Evolutionary conservation across 2,888 invertebrate species (phyloP).

Genomic region (Geophilus truncorum): DNA sequence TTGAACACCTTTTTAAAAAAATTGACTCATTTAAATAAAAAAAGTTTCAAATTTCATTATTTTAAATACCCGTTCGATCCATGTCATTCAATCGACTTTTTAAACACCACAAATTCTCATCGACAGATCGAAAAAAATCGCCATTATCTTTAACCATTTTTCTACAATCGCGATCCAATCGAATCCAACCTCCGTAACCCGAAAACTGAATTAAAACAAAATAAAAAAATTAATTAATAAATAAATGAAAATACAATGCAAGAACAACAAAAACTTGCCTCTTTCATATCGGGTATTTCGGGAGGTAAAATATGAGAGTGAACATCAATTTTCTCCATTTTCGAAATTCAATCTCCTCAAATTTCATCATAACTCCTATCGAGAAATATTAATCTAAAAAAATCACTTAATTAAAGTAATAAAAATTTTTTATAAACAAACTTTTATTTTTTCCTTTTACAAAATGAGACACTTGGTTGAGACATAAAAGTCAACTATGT

Average conservation of each 20-base stretch:
- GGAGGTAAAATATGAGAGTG: slow-evolving; percentile 55
- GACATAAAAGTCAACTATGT: slow-evolving; percentile 6
- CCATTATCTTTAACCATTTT: slow-evolving; percentile 53
- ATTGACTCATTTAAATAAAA: background rate
- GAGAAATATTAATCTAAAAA: no score
- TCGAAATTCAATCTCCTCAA: no score
- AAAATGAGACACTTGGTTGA: slow-evolving; percentile 5
- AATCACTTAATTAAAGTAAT: background rate
- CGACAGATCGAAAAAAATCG: slow-evolving; percentile 53
- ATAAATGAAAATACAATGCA: no score
- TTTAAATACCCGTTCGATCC: slow-evolving; percentile 50
- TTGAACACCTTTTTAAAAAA: slow-evolving; percentile 45
- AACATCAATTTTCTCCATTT: slow-evolving; percentile 51
- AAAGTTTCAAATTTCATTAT: no score
- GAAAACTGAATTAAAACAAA: slow-evolving; percentile 47
- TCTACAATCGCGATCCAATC: slow-evolving; percentile 48
- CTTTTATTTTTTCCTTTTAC: background rate
- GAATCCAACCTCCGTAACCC: slow-evolving; percentile 55
- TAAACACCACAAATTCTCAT: slow-evolving; percentile 54
- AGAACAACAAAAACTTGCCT: slow-evolving; percentile 46
- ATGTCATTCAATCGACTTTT: slow-evolving; percentile 53
- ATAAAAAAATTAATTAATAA: no score
- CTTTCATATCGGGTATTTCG: slow-evolving; percentile 53
- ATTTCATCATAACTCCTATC: no score
- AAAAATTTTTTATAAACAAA: background rate